phyloP scores from a whole-genome alignment of 2,797 vertebrate genomes.

The Neosilurus hyrtlii region DNA sequence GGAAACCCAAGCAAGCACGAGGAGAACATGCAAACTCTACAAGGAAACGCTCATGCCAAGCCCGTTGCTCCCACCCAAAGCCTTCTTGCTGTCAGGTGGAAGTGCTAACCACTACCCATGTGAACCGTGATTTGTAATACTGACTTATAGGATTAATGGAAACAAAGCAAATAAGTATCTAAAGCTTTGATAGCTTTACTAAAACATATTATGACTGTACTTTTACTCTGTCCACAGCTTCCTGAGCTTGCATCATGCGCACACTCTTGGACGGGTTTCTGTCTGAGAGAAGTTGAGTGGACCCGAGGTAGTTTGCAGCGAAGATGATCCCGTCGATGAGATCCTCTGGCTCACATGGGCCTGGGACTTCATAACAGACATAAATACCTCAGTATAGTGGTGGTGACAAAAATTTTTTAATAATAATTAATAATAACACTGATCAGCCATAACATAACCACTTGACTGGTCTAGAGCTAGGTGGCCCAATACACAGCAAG shows the following conservation, averaged over 20 bases:
- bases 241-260: slow-evolving; percentile 95
- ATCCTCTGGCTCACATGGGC: slow-evolving; percentile 92
- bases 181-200: neutral
- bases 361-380: slow-evolving; percentile 79
- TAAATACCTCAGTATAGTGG: neutral
- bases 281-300: slow-evolving; percentile 91
- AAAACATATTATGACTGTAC: slow-evolving; percentile 55
- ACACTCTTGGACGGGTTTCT: slow-evolving; percentile 94
- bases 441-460: no score
- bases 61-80: no score
- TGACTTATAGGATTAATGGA: neutral
- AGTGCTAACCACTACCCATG: no score
- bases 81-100: no score
- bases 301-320: slow-evolving; percentile 96
- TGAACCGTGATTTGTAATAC: neutral
- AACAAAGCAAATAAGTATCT: neutral
- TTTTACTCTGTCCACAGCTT: slow-evolving; percentile 93
- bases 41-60: no score
- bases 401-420: neutral
- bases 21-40: no score
- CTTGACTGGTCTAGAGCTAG: no score
- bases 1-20: no score
- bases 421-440: no score
- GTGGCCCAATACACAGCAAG: no score
- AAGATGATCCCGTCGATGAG: slow-evolving; percentile 93